Percentiles rank a stretch among this genome's conserved stretches.
These are phyloP conservation scores for Pristionchus maxplancki DNA, from an alignment of 2,888 invertebrate species.

Conservation along the genomic window DNA sequence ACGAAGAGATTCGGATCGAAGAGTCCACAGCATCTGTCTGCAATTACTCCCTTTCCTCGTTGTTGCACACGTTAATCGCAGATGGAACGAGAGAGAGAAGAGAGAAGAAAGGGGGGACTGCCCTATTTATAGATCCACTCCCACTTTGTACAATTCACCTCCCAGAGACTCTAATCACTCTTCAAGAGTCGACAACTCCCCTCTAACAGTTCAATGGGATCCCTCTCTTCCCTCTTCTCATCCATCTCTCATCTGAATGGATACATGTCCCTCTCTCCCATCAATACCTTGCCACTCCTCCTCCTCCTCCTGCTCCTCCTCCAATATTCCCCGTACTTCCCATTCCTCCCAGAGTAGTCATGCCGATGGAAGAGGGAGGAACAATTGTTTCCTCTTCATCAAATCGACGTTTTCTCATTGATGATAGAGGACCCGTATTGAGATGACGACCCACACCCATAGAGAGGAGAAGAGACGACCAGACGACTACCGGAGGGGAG, in stretches of 20 bases:
- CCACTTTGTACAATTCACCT: constrained; percentile 3
- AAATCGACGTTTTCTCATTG: not conserved
- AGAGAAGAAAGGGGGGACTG: constrained; percentile 50
- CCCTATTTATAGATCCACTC: constrained; percentile 17
- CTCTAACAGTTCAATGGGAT: not conserved
- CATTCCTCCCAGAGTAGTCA: not conserved
- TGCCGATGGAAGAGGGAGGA: not conserved
- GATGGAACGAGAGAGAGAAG: not conserved
- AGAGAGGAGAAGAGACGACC: not conserved
- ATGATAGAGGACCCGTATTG: constrained; percentile 16
- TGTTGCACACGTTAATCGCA: not conserved
- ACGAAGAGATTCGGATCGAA: constrained; percentile 68
- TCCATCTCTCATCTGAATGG: constrained; percentile 1
- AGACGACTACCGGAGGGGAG: not conserved
- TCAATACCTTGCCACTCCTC: constrained; percentile 4
- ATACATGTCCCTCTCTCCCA: not conserved
- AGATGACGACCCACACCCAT: constrained; percentile 43
- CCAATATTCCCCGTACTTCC: constrained; percentile 13
- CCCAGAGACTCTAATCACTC: not conserved
- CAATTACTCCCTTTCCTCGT: constrained; percentile 53
- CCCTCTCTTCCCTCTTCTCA: not conserved
- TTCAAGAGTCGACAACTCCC: not conserved
- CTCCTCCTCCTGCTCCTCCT: constrained; percentile 11
- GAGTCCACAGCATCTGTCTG: constrained; percentile 74
- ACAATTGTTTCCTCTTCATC: not conserved